phyloP scores from a whole-genome alignment of 2,797 vertebrate species.

The Myiothlypis chrysogaster region DNA sequence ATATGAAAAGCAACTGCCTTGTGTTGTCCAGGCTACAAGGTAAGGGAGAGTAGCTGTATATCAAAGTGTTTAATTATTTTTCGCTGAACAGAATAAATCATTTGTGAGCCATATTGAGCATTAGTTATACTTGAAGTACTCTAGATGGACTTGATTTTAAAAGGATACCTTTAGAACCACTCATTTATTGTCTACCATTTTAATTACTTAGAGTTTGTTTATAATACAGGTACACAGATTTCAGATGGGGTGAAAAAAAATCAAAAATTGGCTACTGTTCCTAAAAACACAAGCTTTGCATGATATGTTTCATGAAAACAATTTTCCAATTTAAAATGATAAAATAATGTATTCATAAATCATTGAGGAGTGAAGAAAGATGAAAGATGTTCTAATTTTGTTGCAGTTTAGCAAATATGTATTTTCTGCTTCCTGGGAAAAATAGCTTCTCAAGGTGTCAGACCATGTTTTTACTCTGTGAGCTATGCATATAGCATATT shows the following conservation, averaged over 20 bases:
- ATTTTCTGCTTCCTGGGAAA: background rate
- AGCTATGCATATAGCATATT: background rate
- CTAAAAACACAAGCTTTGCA: background rate
- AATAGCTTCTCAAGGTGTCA: background rate
- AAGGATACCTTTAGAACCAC: background rate
- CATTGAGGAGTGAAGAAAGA: background rate
- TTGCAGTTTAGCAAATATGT: background rate
- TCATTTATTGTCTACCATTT: background rate
- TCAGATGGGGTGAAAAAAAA: background rate
- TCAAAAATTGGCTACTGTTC: background rate
- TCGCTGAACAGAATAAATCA: background rate
- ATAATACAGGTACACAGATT: background rate
- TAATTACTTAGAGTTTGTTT: background rate
- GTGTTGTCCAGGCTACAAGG: background rate
- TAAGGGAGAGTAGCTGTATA: background rate
- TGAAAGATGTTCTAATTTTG: background rate
- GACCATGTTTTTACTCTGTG: background rate
- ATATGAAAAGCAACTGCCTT: background rate
- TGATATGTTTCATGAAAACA: background rate
- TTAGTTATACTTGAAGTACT: background rate
- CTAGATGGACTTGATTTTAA: background rate
- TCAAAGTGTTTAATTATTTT: background rate
- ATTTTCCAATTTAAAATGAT: background rate
- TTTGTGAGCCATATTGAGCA: fast-evolving
- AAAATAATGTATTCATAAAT: background rate